Base-by-base conservation (phyloP, 2,888 invertebrate species). In the Drosophila aldrichi region DNA sequence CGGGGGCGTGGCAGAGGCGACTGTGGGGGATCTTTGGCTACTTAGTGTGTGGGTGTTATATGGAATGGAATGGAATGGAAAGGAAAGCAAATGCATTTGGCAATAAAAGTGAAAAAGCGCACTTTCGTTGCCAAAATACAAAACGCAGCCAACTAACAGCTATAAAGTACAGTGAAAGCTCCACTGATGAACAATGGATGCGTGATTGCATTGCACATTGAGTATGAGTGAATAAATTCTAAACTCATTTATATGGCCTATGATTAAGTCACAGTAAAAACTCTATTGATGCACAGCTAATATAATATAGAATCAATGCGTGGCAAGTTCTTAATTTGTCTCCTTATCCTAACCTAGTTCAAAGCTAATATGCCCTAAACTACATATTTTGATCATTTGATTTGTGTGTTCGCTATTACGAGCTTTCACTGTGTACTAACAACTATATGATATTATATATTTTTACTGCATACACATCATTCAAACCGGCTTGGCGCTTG, bases 111-210 rank as follows among this genome's bases (percentile, higher is more conserved):
- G 63, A 70, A 80, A 65, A 68, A 79, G 58, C 22, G 22, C 77
- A 86, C 87, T 84, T 86, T 81, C 84, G 77, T 83, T 87, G 84
- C 63, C 83, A 61, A 74, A 79, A 49, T n/a, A 25, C 16, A 25
- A 29, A 48, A 25, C 4, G 25, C 46, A n/a, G 46, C 46, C n/a
- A 48, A 29, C 29, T 29, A 10, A 10, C n/a, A 29, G 8, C 29
- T n/a, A 9, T 3, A 12, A 3, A 32, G 48, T 48, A 48, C 58
- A 58, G 58, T 48, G 58, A 48, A 58, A 58, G 38, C 48, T 29
- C 48, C 3, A 10, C 18, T 20, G 16, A 58, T 22, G 43, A 32
- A 43, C 56, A 43, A n/a, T 18, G 9, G 8, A 18, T 16, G 2
- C 29, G 40, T 40, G 8, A 29, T 10, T 44, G 20, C 43, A 12